Conservation (phyloP, 1,140 invertebrate species). For the Plectus sambesii region DNA sequence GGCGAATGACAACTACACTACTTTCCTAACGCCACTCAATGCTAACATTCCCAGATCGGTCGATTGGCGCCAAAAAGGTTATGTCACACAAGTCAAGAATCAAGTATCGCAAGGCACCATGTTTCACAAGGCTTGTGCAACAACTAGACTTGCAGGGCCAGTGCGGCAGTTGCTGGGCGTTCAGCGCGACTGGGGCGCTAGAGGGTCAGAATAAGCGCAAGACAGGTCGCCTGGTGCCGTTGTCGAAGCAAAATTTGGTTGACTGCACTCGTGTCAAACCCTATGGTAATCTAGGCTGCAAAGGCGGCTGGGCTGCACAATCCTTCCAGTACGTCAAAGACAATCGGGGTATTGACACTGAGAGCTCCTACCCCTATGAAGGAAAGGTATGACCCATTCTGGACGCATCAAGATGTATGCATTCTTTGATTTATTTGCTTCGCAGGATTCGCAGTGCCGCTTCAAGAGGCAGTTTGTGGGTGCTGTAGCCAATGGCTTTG, state of each 20-base stretch:
- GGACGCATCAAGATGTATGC: constrained; percentile 13
- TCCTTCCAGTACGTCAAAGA: constrained; percentile 71
- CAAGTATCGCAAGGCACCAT: constrained; percentile 65
- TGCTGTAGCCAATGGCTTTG: constrained; percentile 69
- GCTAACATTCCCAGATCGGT: constrained; percentile 49
- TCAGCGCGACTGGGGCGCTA: constrained; percentile 80
- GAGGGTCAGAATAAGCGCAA: constrained; percentile 88
- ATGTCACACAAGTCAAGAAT: constrained; percentile 80
- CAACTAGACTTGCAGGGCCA: constrained; percentile 47
- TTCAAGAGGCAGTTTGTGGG: constrained; percentile 62
- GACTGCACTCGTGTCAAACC: constrained; percentile 66
- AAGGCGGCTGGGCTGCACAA: constrained; percentile 84
- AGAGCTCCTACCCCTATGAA: constrained; percentile 77
- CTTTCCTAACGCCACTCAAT: constrained; percentile 15
- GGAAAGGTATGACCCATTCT: too few species aligned
- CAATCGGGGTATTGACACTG: constrained; percentile 81
- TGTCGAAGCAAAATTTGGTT: constrained; percentile 92
- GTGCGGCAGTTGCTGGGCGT: constrained; percentile 89
- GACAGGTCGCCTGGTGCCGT: constrained; percentile 66
- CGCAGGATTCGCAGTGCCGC: constrained; percentile 53
- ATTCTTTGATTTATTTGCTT: constrained; percentile 4
- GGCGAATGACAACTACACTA: constrained; percentile 3
- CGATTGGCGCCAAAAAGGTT: constrained; percentile 71
- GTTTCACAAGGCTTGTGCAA: too few species aligned
- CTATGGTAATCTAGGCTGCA: constrained; percentile 88